Base-by-base conservation (phyloP, 2,113 vertebrate genomes). In the Acanthisitta chloris region DNA sequence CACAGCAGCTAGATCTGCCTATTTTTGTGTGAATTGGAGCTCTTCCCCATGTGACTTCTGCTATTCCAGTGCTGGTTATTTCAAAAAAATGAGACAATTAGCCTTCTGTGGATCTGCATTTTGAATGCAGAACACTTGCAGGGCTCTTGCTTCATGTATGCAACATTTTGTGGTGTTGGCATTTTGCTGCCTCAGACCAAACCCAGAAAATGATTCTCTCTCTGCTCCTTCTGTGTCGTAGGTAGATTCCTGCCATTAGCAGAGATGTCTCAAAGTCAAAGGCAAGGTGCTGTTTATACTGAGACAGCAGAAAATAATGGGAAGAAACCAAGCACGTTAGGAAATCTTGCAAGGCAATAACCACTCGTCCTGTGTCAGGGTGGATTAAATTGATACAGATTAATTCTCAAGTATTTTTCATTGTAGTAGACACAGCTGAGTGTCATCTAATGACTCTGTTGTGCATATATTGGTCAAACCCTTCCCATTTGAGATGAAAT, bases 61-160 rank as follows among this genome's bases (percentile, higher is more conserved):
- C 92, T 96, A 70, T 95, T 95, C 85, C 92, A 65, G 76, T 64
- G 71, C 76, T 95, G 95, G 79, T 90, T 90, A 78, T 90, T 94
- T 73, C 4, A 76, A 88, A 96, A 93, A 86, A 86, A 45, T 2
- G 49, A 93, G 90, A 96, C 96, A 96, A 90, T 96, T 86, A 54
- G 82, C 64, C 94, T 96, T 96, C 94, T 97, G 90, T 95, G 84
- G 88, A 8, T 86, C 26, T 86, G 79, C 65, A 74, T 91, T 97
- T 92, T 78, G 93, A 94, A 96, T 96, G 95, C 95, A 92, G 91
- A 87, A 90, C 93, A 64, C 93, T 96, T 81, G 70, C 90, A 67
- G 87, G 85, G 81, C 81, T 87, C 66, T 65, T 76, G 87, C 92
- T 92, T 77, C 93, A 55, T 91, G 92, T 74, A 92, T 86, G 93